phyloP scores from a whole-genome alignment of 2,888 invertebrate species.

The Tyria jacobaeae region DNA sequence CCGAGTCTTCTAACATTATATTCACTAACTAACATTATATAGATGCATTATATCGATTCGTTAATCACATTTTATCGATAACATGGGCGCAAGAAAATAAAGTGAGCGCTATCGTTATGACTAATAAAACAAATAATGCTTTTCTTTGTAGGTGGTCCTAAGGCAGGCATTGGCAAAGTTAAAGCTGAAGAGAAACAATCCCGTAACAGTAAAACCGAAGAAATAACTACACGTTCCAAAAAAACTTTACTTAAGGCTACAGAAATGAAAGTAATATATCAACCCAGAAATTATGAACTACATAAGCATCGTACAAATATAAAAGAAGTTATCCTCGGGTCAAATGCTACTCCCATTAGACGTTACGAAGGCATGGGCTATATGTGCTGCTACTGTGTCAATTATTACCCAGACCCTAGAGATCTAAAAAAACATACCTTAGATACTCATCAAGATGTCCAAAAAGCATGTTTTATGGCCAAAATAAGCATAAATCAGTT shows the following conservation, averaged over 20 bases:
- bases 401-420: conserved; percentile 46
- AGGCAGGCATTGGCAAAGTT: conserved; percentile 46
- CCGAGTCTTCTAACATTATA: too few relatives aligned
- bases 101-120: neutral
- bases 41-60: neutral
- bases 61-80: neutral
- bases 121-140: conserved; percentile 44
- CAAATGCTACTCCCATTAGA: conserved; percentile 55
- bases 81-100: neutral
- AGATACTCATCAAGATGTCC: conserved; percentile 49
- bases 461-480: conserved; percentile 53
- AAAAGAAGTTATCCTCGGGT: conserved; percentile 24
- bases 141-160: conserved; percentile 68
- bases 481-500: conserved; percentile 45
- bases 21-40: neutral
- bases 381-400: conserved; percentile 54
- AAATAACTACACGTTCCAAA: neutral
- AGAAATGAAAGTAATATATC: neutral
- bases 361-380: conserved; percentile 41
- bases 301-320: conserved; percentile 19
- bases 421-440: conserved; percentile 49
- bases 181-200: conserved; percentile 4
- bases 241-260: neutral
- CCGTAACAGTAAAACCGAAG: neutral
- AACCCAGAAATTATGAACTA: neutral